phyloP scores from a whole-genome alignment of 2,113 vertebrate genomes.

The Zeus faber region DNA sequence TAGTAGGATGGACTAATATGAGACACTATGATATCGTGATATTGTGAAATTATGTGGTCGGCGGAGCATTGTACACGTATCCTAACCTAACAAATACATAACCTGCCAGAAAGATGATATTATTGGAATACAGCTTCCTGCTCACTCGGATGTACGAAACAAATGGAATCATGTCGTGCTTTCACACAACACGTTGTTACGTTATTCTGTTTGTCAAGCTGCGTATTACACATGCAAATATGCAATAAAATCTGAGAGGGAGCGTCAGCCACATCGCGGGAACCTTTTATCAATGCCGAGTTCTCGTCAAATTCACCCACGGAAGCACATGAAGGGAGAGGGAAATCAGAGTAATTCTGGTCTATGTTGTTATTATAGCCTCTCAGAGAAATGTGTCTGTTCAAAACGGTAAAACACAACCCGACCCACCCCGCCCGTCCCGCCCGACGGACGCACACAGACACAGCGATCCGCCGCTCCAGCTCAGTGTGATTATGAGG shows the following conservation, averaged over 20 bases:
- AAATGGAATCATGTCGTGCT: no score
- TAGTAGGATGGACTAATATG: no score
- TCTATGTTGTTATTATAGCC: conserved; percentile 40
- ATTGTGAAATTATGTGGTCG: no score
- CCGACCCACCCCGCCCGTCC: neutral
- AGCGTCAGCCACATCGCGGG: conserved; percentile 13
- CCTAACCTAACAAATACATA: no score
- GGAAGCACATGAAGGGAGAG: conserved; percentile 21
- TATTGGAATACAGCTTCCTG: no score
- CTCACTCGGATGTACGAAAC: no score
- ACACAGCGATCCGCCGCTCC: conserved; percentile 5
- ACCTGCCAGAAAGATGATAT: no score
- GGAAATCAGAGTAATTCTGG: conserved; percentile 34
- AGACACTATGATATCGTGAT: no score
- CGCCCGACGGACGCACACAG: neutral
- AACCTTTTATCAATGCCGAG: neutral
- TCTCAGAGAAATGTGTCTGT: conserved; percentile 23
- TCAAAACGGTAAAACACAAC: conserved; percentile 26
- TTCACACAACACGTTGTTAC: conserved; percentile 3
- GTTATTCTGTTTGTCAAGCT: conserved; percentile 18
- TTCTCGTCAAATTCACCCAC: neutral
- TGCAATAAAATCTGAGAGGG: conserved; percentile 10
- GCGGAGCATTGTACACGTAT: no score
- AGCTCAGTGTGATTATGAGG: conserved; percentile 22
- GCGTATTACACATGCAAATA: conserved; percentile 22